These are phyloP conservation scores for Dorcus parallelipipedus DNA, from an alignment of 2,888 invertebrate species.

Conservation along the genomic window DNA sequence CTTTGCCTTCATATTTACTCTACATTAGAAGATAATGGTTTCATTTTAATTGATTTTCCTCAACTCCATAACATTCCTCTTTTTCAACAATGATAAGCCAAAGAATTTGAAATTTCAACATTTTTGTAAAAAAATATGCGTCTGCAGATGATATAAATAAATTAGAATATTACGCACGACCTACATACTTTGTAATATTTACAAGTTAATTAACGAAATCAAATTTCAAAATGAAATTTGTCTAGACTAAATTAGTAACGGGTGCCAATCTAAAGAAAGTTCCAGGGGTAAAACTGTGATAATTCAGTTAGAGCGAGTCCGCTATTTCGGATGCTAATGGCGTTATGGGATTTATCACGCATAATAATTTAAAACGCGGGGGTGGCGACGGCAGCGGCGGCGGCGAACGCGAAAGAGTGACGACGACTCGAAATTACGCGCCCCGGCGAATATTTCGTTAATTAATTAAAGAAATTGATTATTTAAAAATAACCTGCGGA, in stretches of 20 bases:
- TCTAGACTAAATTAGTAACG: background rate
- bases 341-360: constrained; percentile 1
- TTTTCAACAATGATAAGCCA: too few species aligned
- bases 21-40: too few species aligned
- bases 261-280: background rate
- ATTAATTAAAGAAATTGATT: too few species aligned
- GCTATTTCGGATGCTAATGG: constrained; percentile 17
- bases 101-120: too few species aligned
- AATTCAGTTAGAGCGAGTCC: constrained; percentile 15
- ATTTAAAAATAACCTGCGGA: background rate
- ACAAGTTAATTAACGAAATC: too few species aligned
- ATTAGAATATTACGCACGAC: too few species aligned
- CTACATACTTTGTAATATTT: too few species aligned
- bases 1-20: too few species aligned
- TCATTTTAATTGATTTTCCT: too few species aligned
- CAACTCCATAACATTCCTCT: too few species aligned
- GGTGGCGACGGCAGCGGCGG: background rate
- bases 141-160: too few species aligned
- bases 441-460: background rate
- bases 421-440: background rate
- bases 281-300: background rate
- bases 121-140: too few species aligned
- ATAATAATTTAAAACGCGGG: background rate
- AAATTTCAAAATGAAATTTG: background rate
- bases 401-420: background rate